Base-by-base conservation (phyloP, 2,797 vertebrate genomes). In the Thamnophis elegans region DNA sequence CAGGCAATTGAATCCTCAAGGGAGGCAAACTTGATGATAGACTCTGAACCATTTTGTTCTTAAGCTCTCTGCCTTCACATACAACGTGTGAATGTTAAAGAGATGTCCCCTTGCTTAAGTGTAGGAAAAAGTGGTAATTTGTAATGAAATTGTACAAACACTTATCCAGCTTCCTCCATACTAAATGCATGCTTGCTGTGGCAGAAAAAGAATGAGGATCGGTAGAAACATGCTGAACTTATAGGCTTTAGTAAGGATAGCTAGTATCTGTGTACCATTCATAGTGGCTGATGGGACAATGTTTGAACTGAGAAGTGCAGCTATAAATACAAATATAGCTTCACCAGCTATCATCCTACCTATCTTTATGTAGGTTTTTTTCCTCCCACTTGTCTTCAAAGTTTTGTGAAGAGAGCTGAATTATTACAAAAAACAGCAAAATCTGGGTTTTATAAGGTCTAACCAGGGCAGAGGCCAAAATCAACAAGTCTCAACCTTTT, bases 391-490 rank as follows among this genome's bases (percentile, higher is more conserved):
- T 60, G 25, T 86, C 88, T 94, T 91, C 85, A 89, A 86, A 54
- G 26, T 47, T 85, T 68, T 93, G 28, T 18, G 92, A 91, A 90
- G n/a, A 86, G 78, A n/a, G 16, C 20, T 73, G 88, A 94, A 94
- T 82, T 2, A 1, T 53, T 82, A 56, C 47, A 93, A 92, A 93
- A 54, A 56, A 14, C 92, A 93, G 91, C 92, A 95, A 92, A 94
- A 93, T 88, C 92, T 32, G 92, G 93, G 28, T 2, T 28, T 90
- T 91, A 89, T 58, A 73, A 53, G 26, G 55, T 90, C 85, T 91
- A 93, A 89, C 88, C 88, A 59, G 26, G 94, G 2, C 26, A 54
- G 90, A 94, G 47, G 68, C 94, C 93, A 94, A 96, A 95, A 8
- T 95, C 94, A 96, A 92, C 88, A 94, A 22, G 53, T 88, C 56